These are phyloP conservation scores for Amaurobius ferox DNA, from an alignment of 2,888 invertebrate genomes.

Conservation along the genomic window DNA sequence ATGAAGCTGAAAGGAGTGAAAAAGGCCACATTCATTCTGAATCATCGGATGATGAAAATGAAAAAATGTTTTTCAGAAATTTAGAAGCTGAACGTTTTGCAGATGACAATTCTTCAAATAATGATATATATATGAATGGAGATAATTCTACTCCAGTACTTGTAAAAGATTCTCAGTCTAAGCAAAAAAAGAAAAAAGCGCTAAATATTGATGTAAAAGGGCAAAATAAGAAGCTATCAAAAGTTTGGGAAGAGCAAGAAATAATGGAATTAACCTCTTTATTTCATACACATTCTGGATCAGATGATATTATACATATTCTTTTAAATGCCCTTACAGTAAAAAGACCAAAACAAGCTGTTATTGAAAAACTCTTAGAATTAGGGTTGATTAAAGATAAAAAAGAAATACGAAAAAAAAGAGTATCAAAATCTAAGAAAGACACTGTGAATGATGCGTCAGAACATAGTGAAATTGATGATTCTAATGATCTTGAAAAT, in stretches of 20 bases:
- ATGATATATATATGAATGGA: neutral
- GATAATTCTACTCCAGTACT: neutral
- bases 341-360: conserved; percentile 23
- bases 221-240: neutral
- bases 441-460: neutral
- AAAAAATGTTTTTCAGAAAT: conserved; percentile 37
- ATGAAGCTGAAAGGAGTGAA: neutral
- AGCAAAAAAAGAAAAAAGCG: neutral
- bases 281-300: conserved; percentile 87
- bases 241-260: conserved; percentile 88
- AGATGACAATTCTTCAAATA: neutral
- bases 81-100: conserved; percentile 24
- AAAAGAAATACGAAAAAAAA: conserved; percentile 44
- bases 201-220: neutral
- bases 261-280: conserved; percentile 89
- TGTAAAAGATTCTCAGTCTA: neutral
- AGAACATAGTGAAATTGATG: neutral
- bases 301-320: conserved; percentile 83
- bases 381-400: conserved; percentile 44
- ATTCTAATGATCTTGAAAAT: neutral
- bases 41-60: conserved; percentile 34
- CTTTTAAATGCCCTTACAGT: conserved; percentile 47
- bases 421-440: neutral
- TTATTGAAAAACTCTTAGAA: conserved; percentile 46
- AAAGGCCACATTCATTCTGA: neutral